A percentile compares a stretch with the other conserved stretches of the same genome.
Evolutionary conservation across 2,797 vertebrate genomes (phyloP).

Genomic region (Myiotriccus ornatus): DNA sequence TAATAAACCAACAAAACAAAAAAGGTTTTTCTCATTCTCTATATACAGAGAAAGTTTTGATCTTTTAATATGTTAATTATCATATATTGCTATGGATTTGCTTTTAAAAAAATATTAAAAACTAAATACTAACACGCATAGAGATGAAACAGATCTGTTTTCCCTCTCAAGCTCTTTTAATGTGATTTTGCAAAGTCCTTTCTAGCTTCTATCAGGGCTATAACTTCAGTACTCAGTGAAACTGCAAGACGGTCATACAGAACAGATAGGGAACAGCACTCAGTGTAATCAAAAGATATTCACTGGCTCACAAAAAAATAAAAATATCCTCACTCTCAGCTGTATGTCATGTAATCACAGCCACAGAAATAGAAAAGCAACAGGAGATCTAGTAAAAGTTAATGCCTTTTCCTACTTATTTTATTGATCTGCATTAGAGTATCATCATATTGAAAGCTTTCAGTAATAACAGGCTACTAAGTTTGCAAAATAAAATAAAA

Average conservation of each 20-base stretch:
- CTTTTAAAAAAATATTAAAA: background rate
- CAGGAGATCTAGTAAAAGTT: background rate
- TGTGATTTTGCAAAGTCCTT: background rate
- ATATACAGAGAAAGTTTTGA: background rate
- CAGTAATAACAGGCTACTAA: background rate
- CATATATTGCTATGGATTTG: background rate
- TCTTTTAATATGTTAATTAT: background rate
- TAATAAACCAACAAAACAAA: background rate
- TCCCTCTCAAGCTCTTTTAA: background rate
- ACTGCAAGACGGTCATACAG: background rate
- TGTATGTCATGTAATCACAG: background rate
- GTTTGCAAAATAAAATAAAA: background rate
- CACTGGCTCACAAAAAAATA: background rate
- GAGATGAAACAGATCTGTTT: background rate
- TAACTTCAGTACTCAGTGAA: background rate
- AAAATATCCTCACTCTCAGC: background rate
- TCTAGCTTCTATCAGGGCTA: background rate
- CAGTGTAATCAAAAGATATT: background rate
- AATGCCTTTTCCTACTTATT: conserved; percentile 19
- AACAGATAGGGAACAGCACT: background rate
- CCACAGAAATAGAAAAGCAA: background rate
- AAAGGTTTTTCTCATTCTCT: background rate
- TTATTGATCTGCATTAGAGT: background rate
- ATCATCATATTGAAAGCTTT: background rate
- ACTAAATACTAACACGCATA: background rate